Evolutionary conservation across 53 echinoderm and acorn worm species (phyloP).

Genomic region (Pentamera pediparva): DNA sequence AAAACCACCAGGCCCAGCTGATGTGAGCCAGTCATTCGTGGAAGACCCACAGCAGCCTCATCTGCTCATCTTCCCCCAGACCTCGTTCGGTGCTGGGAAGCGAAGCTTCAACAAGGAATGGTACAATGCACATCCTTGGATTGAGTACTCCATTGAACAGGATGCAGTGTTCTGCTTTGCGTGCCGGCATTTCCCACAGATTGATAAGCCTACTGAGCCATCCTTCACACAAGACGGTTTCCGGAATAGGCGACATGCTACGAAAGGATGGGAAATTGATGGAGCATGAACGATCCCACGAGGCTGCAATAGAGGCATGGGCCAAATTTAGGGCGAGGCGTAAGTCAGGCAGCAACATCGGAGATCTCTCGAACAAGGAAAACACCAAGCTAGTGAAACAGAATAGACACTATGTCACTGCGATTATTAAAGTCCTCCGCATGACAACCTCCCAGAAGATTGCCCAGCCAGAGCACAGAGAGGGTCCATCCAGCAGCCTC

Average conservation of each 20-base stretch:
- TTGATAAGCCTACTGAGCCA: neutral
- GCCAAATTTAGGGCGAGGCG: neutral
- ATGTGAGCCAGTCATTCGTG: neutral
- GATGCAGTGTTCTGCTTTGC: conserved; percentile 33
- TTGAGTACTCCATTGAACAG: conserved; percentile 10
- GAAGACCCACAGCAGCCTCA: neutral
- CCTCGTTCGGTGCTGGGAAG: neutral
- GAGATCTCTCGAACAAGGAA: conserved; percentile 4
- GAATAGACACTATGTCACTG: conserved; percentile 23
- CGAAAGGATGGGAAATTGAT: conserved; percentile 21
- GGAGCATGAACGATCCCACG: conserved; percentile 14
- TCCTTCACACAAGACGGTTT: conserved; percentile 17
- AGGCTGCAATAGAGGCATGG: conserved; percentile 28
- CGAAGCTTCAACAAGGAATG: conserved; percentile 5
- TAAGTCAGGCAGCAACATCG: neutral
- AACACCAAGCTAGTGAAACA: neutral
- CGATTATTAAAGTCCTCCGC: conserved; percentile 10
- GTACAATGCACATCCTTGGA: neutral
- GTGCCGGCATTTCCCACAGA: conserved; percentile 26
- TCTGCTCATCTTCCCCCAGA: neutral
- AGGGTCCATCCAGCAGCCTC: neutral
- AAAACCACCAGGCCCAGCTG: conserved; percentile 1
- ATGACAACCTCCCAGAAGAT: conserved; percentile 31
- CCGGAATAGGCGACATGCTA: conserved; percentile 21
- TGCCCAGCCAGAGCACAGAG: conserved; percentile 24